Conservation (phyloP, 2,888 invertebrate species). For the Choreutis nemorana region DNA sequence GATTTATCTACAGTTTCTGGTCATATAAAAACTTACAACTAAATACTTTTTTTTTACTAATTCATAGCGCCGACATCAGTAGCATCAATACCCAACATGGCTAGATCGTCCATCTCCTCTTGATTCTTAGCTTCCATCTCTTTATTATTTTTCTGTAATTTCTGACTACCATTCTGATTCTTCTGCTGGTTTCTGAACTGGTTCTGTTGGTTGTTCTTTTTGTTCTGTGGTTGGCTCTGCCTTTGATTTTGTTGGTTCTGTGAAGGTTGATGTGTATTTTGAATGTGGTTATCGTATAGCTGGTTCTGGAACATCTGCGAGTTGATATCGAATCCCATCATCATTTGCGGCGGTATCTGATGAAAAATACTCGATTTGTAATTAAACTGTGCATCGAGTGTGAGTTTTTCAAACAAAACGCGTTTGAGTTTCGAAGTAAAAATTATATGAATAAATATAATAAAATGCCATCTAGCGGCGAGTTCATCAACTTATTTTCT, state of each 20-base stretch:
- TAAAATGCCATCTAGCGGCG: no score
- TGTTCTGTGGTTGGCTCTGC: constrained; percentile 11
- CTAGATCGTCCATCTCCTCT: constrained; percentile 75
- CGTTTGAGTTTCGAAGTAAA: no score
- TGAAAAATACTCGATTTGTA: no score
- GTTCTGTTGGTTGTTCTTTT: constrained; percentile 16
- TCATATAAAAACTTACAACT: no score
- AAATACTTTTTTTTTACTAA: no score
- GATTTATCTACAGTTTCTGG: no score
- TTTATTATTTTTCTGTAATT: constrained; percentile 13
- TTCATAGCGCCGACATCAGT: constrained; percentile 71
- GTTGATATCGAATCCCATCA: constrained; percentile 49
- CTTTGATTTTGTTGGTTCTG: constrained; percentile 6
- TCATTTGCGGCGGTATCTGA: constrained; percentile 24
- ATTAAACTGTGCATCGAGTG: no score
- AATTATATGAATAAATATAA: no score
- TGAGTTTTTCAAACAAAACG: no score
- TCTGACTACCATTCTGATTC: constrained; percentile 8
- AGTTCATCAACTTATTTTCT: no score
- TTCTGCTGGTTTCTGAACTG: constrained; percentile 16
- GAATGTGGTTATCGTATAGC: constrained; percentile 11
- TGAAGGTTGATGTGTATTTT: constrained; percentile 1
- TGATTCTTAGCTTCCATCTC: constrained; percentile 34
- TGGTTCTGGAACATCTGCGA: constrained; percentile 26
- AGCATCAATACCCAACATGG: constrained; percentile 87